Conservation (phyloP, 2,113 vertebrate genomes). For the Eonycteris spelaea region DNA sequence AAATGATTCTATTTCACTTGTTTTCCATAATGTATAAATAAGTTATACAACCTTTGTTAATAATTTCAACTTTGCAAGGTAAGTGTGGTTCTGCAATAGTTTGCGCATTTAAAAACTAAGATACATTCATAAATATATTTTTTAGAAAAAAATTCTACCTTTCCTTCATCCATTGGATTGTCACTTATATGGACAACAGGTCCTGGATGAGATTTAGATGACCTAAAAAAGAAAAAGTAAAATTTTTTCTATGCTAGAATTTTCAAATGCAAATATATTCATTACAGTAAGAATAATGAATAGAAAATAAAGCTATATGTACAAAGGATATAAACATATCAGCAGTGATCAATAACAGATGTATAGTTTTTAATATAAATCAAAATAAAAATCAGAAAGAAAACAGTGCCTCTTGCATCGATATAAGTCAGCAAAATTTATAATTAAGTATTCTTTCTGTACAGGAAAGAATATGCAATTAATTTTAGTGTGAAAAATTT, state of each 20-base stretch:
- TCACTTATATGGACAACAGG: constrained; percentile 99
- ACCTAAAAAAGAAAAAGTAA: constrained; percentile 82
- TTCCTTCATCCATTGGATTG: constrained; percentile 99
- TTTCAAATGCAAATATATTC: background rate
- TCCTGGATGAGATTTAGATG: constrained; percentile 98
- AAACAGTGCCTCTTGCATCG: background rate
- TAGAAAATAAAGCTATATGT: background rate
- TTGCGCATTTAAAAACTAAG: background rate
- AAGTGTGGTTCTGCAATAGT: background rate
- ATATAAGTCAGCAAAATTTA: background rate
- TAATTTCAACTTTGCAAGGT: background rate
- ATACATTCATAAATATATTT: background rate
- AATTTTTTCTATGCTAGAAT: constrained; percentile 1
- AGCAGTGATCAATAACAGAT: background rate
- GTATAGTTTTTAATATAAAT: background rate
- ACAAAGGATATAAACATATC: background rate
- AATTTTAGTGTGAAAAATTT: background rate
- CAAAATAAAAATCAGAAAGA: background rate
- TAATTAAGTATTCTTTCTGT: background rate
- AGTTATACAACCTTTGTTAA: background rate
- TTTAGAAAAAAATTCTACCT: constrained; percentile 84
- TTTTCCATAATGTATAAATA: constrained; percentile 24
- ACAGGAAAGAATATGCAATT: background rate
- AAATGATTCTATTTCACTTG: background rate
- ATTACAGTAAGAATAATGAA: constrained; percentile 3